Evolutionary conservation across 1,140 invertebrate genomes (phyloP), one percentile per base, ranked within the genome.

Genomic region (Bilobella aurantiaca): DNA sequence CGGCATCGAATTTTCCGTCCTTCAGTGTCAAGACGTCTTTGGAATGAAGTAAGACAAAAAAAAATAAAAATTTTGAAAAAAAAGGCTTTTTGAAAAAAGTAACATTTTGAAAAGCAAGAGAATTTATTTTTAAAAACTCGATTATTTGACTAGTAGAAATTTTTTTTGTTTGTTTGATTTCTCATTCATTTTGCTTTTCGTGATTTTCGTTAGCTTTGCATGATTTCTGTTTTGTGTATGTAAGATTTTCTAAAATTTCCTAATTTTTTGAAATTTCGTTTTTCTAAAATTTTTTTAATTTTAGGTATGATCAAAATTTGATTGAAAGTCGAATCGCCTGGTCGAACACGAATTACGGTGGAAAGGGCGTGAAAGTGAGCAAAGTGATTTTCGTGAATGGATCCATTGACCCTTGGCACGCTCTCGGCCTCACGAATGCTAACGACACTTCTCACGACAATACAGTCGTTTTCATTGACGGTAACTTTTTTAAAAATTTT

Each of bases 381-480:
- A 84, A 88, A 70, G 86, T 94, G 23, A 84, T 94, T 1, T 93
- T 88, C 75, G 87, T 93, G 32, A 93, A 96, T 76, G 93, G 93
- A 60, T 87, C 87, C 1, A 85, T 94, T 58, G 93, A 96, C 80
- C 93, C 93, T 3, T 96, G 93, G 93, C 91, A 95, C 80, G 87
- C 87, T 1, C 57, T 73, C 31, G 69, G 69, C 27, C 66, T 73
- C 29, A 71, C 67, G 1, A 49, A 28, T 29, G 27, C 46, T 37
- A 73, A 47, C 29, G 53, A 66, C 23, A 70, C 69, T 8, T 49
- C 34, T 3, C 27, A 37, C 23, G 71, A 71, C 2, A 71, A 71
- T 61, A 32, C 64, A 5, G 71, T 71, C 1, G 69, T 73, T 25
- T 73, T 67, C 49, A 71, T 73, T 56, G 67, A 73, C 30, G 71